A percentile compares a stretch with the other conserved stretches of the same genome.
Evolutionary conservation across 2,797 vertebrate genomes (phyloP).

Genomic region (Poeciliopsis gracilis): DNA sequence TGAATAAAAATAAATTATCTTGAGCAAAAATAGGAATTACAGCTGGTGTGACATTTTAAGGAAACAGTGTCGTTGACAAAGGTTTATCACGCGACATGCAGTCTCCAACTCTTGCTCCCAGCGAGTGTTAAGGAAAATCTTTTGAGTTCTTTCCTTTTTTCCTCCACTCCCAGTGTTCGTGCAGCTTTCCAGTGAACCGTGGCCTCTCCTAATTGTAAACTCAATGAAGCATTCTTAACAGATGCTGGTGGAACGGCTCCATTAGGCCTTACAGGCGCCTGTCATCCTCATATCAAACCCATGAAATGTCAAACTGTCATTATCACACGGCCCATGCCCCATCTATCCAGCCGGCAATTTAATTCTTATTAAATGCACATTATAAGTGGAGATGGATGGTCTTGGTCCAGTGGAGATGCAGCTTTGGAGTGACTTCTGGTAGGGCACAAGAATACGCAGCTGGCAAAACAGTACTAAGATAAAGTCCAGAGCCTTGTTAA

Average conservation of each 20-base stretch:
- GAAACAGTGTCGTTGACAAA: background rate
- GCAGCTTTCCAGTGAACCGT: conserved; percentile 72
- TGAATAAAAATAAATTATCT: background rate
- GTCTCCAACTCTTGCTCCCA: conserved; percentile 11
- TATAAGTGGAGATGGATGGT: conserved; percentile 75
- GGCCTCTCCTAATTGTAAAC: conserved; percentile 81
- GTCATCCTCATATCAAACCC: conserved; percentile 76
- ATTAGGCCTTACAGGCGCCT: conserved; percentile 76
- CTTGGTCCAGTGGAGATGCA: conserved; percentile 73
- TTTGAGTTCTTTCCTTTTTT: conserved; percentile 9
- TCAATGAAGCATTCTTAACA: conserved; percentile 84
- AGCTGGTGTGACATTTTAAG: background rate
- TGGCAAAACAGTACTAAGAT: conserved; percentile 5
- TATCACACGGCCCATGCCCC: conserved; percentile 72
- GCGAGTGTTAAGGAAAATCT: conserved; percentile 29
- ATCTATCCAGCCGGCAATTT: conserved; percentile 76
- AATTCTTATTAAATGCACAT: conserved; percentile 83
- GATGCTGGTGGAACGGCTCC: conserved; percentile 81
- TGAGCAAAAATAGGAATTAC: background rate
- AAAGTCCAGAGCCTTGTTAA: background rate
- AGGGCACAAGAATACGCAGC: conserved; percentile 35
- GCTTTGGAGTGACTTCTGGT: conserved; percentile 68
- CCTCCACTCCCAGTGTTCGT: conserved; percentile 53
- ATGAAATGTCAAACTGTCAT: conserved; percentile 81
- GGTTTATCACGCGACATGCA: background rate